phyloP scores from a whole-genome alignment of 2,888 invertebrate genomes.

The Pocota personata region DNA sequence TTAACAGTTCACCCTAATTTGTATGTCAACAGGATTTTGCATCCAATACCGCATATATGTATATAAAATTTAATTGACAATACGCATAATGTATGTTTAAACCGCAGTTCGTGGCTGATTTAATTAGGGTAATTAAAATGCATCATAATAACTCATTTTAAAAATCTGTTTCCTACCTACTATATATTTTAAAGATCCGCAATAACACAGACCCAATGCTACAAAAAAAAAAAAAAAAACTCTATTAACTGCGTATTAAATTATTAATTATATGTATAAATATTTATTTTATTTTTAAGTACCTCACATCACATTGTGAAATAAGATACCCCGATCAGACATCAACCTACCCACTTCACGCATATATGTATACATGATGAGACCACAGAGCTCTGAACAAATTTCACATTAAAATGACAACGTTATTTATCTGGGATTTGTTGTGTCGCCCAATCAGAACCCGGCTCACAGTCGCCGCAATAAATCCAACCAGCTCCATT shows the following conservation, averaged over 20 bases:
- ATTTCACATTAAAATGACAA: conserved; percentile 55
- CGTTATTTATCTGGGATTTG: conserved; percentile 60
- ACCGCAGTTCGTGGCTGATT: background rate
- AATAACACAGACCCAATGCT: conserved; percentile 39
- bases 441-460: conserved; percentile 56
- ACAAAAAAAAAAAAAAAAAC: conserved; percentile 13
- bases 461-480: conserved; percentile 17
- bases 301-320: conserved; percentile 43
- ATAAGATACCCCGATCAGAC: conserved; percentile 51
- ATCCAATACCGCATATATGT: background rate
- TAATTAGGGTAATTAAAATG: conserved; percentile 63
- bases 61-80: background rate
- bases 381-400: conserved; percentile 1
- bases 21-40: no score
- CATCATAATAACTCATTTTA: conserved; percentile 43
- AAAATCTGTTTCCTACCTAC: conserved; percentile 49
- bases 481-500: conserved; percentile 68
- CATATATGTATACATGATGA: background rate
- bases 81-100: background rate
- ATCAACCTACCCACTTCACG: conserved; percentile 43
- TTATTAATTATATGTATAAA: conserved; percentile 34
- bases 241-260: conserved; percentile 60
- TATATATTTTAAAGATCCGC: conserved; percentile 3
- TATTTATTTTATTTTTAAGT: conserved; percentile 5
- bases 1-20: no score